phyloP scores from a whole-genome alignment of 2,797 vertebrate species.

The Sebastes matsubarae region DNA sequence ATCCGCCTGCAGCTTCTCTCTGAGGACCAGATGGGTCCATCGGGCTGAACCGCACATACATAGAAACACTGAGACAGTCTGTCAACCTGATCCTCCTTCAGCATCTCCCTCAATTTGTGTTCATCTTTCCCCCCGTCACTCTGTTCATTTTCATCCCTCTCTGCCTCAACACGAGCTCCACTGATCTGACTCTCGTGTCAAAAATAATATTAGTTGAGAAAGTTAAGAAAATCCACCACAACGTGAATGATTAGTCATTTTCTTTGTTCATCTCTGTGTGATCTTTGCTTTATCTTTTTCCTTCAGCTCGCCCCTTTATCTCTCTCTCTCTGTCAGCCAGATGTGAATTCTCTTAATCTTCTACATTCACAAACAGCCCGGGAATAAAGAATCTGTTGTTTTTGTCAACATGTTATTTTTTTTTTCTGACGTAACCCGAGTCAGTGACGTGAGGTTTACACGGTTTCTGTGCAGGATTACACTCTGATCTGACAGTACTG shows the following conservation, averaged over 20 bases:
- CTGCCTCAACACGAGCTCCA: background rate
- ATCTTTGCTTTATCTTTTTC: background rate
- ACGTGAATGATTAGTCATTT: background rate
- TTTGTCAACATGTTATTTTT: constrained; percentile 32
- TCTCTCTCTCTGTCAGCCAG: constrained; percentile 25
- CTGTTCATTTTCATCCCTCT: background rate
- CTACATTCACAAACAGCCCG: constrained; percentile 2
- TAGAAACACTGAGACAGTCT: constrained; percentile 3
- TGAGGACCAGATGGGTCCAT: constrained; percentile 59
- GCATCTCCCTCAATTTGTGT: background rate
- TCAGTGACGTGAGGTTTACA: constrained; percentile 13
- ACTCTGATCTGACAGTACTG: constrained; percentile 18
- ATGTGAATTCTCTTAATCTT: constrained; percentile 54
- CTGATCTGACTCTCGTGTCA: background rate
- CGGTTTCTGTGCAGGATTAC: constrained; percentile 29
- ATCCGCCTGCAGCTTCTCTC: constrained; percentile 50
- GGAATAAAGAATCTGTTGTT: constrained; percentile 19
- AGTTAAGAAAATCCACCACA: background rate
- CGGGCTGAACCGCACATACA: constrained; percentile 32
- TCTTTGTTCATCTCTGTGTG: background rate
- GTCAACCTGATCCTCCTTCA: constrained; percentile 17
- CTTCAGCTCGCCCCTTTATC: background rate
- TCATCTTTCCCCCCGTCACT: background rate
- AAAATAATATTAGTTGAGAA: background rate
- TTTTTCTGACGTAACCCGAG: constrained; percentile 21